phyloP scores from a whole-genome alignment of 2,797 vertebrate species.

The Poliocrania exsul region DNA sequence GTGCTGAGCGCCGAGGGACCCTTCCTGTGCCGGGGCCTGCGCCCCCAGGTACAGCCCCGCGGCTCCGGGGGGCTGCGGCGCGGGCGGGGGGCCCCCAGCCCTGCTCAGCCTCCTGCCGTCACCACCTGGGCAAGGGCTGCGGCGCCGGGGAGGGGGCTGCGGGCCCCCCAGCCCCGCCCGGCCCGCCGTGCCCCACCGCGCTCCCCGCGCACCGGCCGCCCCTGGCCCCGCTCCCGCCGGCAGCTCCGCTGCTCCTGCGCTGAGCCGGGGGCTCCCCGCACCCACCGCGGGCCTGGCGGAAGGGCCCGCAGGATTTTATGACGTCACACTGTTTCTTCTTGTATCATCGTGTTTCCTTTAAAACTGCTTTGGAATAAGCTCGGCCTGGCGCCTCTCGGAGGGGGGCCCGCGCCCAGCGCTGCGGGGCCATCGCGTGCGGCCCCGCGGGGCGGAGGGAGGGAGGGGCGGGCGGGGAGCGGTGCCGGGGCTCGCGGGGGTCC shows the following conservation, averaged over 20 bases:
- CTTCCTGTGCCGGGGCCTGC: neutral
- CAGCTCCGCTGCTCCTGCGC: constrained; percentile 59
- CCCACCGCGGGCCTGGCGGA: neutral
- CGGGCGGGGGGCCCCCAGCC: neutral
- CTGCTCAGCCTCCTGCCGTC: neutral
- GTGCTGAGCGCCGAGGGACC: constrained; percentile 49
- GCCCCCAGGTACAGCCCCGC: accelerated
- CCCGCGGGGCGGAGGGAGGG: neutral
- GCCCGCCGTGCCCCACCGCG: constrained; percentile 20
- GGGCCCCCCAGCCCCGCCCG: neutral
- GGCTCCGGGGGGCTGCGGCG: accelerated
- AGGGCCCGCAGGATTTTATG: neutral
- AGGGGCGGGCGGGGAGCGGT: too few relatives aligned
- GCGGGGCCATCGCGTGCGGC: accelerated
- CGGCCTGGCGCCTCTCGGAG: neutral
- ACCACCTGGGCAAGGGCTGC: neutral
- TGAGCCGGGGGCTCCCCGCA: neutral
- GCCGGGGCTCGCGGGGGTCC: too few relatives aligned
- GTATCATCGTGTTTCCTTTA: neutral
- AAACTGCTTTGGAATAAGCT: neutral
- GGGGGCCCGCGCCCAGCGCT: neutral
- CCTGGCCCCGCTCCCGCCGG: constrained; percentile 60
- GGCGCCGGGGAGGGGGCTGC: neutral
- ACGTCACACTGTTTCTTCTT: neutral
- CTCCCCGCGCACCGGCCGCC: neutral